These are phyloP conservation scores for Chlorops oryzae DNA, from an alignment of 1,140 invertebrate genomes.

Conservation along the genomic window DNA sequence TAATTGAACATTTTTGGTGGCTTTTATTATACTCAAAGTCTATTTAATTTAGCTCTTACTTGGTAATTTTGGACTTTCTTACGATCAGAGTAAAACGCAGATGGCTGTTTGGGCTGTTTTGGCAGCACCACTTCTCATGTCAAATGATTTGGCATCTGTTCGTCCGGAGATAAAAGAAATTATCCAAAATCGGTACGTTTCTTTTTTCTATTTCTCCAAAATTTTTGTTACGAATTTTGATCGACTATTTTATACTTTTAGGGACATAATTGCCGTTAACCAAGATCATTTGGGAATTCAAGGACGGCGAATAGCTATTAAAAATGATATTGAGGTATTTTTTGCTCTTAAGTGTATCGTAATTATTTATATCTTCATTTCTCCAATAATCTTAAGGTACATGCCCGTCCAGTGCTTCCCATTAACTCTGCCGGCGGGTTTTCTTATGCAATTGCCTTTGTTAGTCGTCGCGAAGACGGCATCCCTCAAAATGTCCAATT, in stretches of 20 bases:
- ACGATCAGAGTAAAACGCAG: conserved; percentile 76
- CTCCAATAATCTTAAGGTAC: conserved; percentile 64
- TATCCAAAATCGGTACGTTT: conserved; percentile 60
- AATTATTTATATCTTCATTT: background rate
- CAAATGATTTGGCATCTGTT: conserved; percentile 71
- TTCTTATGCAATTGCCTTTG: conserved; percentile 82
- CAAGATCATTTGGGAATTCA: conserved; percentile 72
- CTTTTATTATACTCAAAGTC: no score
- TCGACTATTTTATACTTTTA: conserved; percentile 50
- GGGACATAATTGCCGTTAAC: conserved; percentile 69
- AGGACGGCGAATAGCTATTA: conserved; percentile 54
- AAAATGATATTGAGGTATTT: conserved; percentile 72
- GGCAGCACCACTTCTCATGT: conserved; percentile 84
- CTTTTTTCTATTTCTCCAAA: no score
- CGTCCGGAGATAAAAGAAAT: conserved; percentile 67
- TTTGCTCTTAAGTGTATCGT: no score
- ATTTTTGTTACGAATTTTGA: no score
- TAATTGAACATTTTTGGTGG: no score
- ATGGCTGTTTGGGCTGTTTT: conserved; percentile 88
- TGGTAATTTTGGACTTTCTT: conserved; percentile 80
- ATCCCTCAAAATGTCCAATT: conserved; percentile 53
- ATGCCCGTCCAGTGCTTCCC: conserved; percentile 78
- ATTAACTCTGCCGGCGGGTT: conserved; percentile 64
- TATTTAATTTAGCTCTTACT: no score
- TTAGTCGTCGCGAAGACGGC: conserved; percentile 71